Base-by-base conservation (phyloP, 2,113 vertebrate species). In the Varanus salvator region DNA sequence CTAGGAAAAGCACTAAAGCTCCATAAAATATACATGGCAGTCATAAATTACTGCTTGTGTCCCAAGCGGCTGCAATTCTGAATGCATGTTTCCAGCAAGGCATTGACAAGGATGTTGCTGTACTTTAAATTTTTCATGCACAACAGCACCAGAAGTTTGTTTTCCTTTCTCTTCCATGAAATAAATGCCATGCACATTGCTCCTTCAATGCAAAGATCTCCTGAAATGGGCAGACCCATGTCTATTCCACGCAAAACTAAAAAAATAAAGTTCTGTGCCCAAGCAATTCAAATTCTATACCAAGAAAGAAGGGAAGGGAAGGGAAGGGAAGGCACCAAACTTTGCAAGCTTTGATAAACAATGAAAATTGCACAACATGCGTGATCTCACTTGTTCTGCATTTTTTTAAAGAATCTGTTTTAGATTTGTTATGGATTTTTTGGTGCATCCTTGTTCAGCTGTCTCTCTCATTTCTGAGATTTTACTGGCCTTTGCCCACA, bases 21-120 rank as follows among this genome's bases (percentile, higher is more conserved):
- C 64, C 77, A 92, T 93, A 48, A 90, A 93, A 94, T 89, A 94
- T 90, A 72, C 66, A 88, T 94, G 89, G 87, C 69, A 85, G 75
- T 88, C 66, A 81, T 92, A 92, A 93, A 94, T 85, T 11, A 21
- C 93, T 85, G 89, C 92, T 92, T 78, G 12, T 4, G 71, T 85
- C n/a, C 85, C 75, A 54, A 1, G 0, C 25, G 77, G 84, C 86
- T 38, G 7, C 12, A 84, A 52, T 57, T 71, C 44, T 84, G 71
- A 0, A 0, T 34, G 84, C 81, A 0, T 1, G 8, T 27, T 57
- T 60, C 88, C 81, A 71, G 0, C 76, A 83, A 83, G 38, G 27
- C 0, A 0, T 0, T 0, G 72, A 54, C 8, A 68, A 27, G 48
- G 74, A 77, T 52, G n/a, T 31, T 38, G 82, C 50, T 31, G 50